Evolutionary conservation across 2,888 invertebrate genomes (phyloP), one percentile per base, ranked within the genome.

Genomic region (Coremacera marginata): DNA sequence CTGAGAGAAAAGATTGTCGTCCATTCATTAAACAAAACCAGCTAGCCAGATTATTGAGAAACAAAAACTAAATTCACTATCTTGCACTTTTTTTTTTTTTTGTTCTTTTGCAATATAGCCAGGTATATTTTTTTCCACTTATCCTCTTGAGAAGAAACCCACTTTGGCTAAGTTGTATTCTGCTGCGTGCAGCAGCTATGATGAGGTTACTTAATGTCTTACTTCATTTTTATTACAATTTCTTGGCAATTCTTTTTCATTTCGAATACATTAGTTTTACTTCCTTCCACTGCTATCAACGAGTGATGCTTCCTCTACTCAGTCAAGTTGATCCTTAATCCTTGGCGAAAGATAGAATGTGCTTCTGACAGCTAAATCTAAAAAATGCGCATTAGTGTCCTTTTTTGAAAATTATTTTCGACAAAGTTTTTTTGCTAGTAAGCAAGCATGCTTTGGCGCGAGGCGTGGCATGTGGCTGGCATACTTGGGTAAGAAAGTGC

Each of bases 131-230:
- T 19, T n/a, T 22, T 55, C 7, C 19, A 22, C 55, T 55, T 22
- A 55, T 19, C 19, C 22, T 55, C 19, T 55, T 55, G 55, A n/a
- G 2, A 55, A 19, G 19, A 8, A 55, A n/a, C 4, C n/a, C 5
- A 34, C 49, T 67, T 49, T 44, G 67, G n/a, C 44, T 67, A 19
- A 49, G 44, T n/a, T 62, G 14, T 25, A 51, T 44, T 62, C 57
- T 76, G 57, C 31, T 75, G 75, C 82, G 82, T 82, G 82, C 77
- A 80, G 74, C 76, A 57, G 19, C 79, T 76, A 74, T 80, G 81
- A 82, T 82, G 81, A 81, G 79, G 81, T 82, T 80, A 82, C 80
- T 82, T 82, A 81, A 79, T 79, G 75, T 78, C 79, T 78, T 73
- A 76, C 70, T 78, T 77, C 52, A n/a, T 55, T 22, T 49, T 49